Percentiles rank a stretch among this genome's conserved stretches.
Evolutionary conservation across 2,888 invertebrate genomes (phyloP).

Genomic region (Limnephilus marmoratus): DNA sequence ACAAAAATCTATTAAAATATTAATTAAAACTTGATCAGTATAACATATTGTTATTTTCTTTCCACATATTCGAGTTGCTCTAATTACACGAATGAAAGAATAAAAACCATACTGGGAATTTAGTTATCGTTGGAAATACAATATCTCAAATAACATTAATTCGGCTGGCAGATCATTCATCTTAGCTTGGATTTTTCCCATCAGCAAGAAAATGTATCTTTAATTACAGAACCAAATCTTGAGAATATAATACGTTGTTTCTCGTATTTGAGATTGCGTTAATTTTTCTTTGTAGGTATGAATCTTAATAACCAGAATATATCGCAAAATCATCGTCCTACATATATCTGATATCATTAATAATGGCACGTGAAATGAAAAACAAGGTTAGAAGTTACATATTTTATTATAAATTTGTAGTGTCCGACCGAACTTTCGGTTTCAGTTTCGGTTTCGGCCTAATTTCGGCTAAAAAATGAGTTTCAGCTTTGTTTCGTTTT

Average conservation of each 20-base stretch:
- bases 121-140: constrained; percentile 59
- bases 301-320: neutral
- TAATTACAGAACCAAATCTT: constrained; percentile 54
- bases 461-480: no score
- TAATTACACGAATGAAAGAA: constrained; percentile 26
- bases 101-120: neutral
- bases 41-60: neutral
- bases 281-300: constrained; percentile 25
- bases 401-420: no score
- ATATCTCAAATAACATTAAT: constrained; percentile 54
- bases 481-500: no score
- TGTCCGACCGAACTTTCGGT: no score
- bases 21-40: neutral
- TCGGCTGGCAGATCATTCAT: constrained; percentile 60
- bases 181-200: constrained; percentile 58
- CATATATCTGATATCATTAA: neutral
- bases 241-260: neutral
- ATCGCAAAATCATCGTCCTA: neutral
- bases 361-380: neutral
- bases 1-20: neutral
- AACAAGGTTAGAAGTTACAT: neutral
- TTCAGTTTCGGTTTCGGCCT: no score
- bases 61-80: neutral
- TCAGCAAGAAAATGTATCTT: constrained; percentile 58
- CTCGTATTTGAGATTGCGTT: neutral